Evolutionary conservation across 2,888 invertebrate species (phyloP), one percentile per base, ranked within the genome.

Genomic region (Baronia brevicornis): DNA sequence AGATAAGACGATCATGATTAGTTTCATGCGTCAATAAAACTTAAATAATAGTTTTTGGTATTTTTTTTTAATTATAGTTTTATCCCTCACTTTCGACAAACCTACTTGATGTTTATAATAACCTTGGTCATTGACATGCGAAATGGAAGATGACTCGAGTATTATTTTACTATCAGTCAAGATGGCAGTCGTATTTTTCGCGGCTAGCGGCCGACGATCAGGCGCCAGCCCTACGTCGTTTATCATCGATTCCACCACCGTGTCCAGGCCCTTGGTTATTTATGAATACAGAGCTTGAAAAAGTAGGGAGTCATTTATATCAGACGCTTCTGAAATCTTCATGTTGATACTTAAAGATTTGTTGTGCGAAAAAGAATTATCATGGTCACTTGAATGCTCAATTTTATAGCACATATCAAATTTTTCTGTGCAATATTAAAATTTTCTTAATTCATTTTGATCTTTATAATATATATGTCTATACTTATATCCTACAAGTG

Each of bases 151-250:
- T 80, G 80, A 84, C 75, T 68, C 60, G 51, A 60, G 55, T 61
- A 66, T 78, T 82, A 77, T 78, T 79, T 77, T 63, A 66, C 69
- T 72, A 80, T 82, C 78, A 73, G 66, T 82, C 82, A 82, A 80
- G 74, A 84, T 80, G 80, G 79, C 75, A 82, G 71, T 75, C 66
- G 71, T 75, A 74, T 84, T 80, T 84, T 84, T 78, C 75, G 75
- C 68, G 77, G 62, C 67, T 71, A 74, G 60, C 68, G 69, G 66
- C 70, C 74, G 80, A 68, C 78, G 71, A 57, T 60, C 54, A 60
- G 77, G 73, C 79, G 82, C 78, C 77, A 50, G 42, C 68, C 67
- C 49, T 33, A 42, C 56, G 54, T 79, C 79, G 68, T 82, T 80
- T 78, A 78, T 84, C 78, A 84, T 80, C 64, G 60, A 66, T 64